Conservation (phyloP, 2,888 invertebrate species). For the Cyclophora albipunctata region DNA sequence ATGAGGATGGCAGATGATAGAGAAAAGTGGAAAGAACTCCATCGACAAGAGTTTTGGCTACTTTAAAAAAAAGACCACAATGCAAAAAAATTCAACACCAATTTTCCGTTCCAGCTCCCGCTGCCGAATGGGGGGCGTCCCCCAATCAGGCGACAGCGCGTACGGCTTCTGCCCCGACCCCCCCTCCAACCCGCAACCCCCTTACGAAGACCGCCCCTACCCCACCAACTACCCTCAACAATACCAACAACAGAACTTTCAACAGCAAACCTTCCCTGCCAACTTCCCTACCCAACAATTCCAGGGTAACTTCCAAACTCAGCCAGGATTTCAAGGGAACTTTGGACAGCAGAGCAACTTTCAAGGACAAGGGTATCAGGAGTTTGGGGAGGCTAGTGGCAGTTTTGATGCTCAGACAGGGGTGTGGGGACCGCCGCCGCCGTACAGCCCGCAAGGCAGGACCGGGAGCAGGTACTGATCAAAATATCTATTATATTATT, state of each 20-base stretch:
- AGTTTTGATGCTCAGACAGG: conserved; percentile 76
- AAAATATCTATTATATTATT: not conserved
- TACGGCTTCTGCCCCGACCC: conserved; percentile 80
- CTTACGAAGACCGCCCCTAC: conserved; percentile 43
- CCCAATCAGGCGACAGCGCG: conserved; percentile 84
- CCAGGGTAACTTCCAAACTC: conserved; percentile 15
- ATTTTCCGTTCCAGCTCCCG: conserved; percentile 49
- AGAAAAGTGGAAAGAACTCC: no score
- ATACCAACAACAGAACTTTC: not conserved
- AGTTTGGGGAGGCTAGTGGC: conserved; percentile 74
- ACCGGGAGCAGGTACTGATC: conserved; percentile 45
- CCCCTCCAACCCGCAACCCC: conserved; percentile 18
- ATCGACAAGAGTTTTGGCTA: no score
- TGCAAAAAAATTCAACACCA: no score
- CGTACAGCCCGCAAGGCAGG: conserved; percentile 86
- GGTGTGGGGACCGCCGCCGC: conserved; percentile 91
- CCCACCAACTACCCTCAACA: conserved; percentile 23
- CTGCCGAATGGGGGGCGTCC: conserved; percentile 79
- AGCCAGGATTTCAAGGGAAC: conserved; percentile 8
- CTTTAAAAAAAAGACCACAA: no score
- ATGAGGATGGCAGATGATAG: no score
- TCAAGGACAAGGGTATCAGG: conserved; percentile 38
- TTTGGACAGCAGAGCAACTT: conserved; percentile 25
- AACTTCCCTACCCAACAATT: conserved; percentile 22
- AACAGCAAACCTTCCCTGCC: conserved; percentile 8